These are phyloP conservation scores for Hemaris fuciformis DNA, from an alignment of 2,888 invertebrate species.

Conservation along the genomic window DNA sequence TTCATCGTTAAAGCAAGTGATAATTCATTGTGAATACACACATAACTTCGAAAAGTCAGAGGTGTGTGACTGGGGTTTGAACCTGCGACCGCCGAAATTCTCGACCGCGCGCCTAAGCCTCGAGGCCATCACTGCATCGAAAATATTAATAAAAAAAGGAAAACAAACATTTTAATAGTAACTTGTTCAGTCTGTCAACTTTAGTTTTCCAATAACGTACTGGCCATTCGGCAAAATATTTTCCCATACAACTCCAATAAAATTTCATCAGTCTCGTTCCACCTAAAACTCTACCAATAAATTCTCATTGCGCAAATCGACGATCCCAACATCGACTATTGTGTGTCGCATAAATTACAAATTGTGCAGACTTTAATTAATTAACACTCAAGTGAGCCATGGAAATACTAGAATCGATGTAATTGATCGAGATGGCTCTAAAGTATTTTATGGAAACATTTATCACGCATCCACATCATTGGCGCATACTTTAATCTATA, in stretches of 20 bases:
- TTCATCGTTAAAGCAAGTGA: no score
- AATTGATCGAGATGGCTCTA: constrained; percentile 38
- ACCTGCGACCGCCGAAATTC: no score
- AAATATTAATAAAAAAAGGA: no score
- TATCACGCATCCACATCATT: not conserved
- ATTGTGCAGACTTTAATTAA: constrained; percentile 25
- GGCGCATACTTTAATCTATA: not conserved
- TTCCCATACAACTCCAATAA: not conserved
- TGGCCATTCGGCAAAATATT: not conserved
- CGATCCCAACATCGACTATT: constrained; percentile 8
- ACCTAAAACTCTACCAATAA: constrained; percentile 1
- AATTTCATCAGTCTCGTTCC: not conserved
- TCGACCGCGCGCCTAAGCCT: no score
- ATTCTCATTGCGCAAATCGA: constrained; percentile 10
- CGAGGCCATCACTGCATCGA: no score
- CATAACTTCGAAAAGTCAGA: no score
- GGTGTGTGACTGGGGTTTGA: no score
- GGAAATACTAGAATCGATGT: constrained; percentile 30
- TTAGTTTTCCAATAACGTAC: not conserved
- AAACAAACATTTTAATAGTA: not conserved
- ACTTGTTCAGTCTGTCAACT: not conserved
- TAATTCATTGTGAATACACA: no score
- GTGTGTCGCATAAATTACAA: constrained; percentile 13
- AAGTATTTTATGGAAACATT: constrained; percentile 22
- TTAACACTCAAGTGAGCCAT: constrained; percentile 26